Evolutionary conservation across 2,113 vertebrate genomes (phyloP), one percentile per base, ranked within the genome.

Genomic region (Neoarius graeffei): DNA sequence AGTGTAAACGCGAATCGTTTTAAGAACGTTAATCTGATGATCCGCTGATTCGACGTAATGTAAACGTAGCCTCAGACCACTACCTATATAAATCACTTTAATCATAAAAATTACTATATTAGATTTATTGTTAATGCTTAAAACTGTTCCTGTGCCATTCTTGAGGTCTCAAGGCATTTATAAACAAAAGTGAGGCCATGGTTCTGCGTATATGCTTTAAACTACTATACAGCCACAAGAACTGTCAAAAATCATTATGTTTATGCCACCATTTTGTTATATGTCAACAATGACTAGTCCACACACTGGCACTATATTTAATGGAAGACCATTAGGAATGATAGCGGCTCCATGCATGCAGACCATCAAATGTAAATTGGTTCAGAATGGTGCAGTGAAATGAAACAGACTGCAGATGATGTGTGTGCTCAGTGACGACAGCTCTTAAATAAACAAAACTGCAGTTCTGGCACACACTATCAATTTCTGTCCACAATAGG

Each of bases 321-420:
- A 88, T 93, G 86, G 92, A 94, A 93, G 91, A 89, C 90, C 92
- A 93, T 90, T 90, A 90, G 84, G 91, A 89, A 88, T 89, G 90
- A 94, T 93, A 93, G 87, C 88, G 89, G 91, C 90, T 92, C 92
- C 94, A 94, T 66, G 52, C 67, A 25, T 81, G 82, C 92, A 95
- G 94, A 95, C 95, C 95, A 95, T 95, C 95, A 96, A 95, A 92
- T 93, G 91, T 89, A 93, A 95, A 95, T 95, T 93, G 93, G 91
- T 92, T 94, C 90, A 90, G 93, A 95, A 94, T 92, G 92, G 87
- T 92, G 83, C 89, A 92, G 90, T 91, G 89, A 90, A 84, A 89
- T 83, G 71, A 88, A 94, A 93, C 92, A 88, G 89, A 92, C 93
- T 95, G 94, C 93, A 94, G 93, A 95, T 95, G 94, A 94, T 86